A percentile compares a stretch with the other conserved stretches of the same genome.
phyloP scores from a whole-genome alignment of 2,113 vertebrate genomes.

The Bubo bubo region DNA sequence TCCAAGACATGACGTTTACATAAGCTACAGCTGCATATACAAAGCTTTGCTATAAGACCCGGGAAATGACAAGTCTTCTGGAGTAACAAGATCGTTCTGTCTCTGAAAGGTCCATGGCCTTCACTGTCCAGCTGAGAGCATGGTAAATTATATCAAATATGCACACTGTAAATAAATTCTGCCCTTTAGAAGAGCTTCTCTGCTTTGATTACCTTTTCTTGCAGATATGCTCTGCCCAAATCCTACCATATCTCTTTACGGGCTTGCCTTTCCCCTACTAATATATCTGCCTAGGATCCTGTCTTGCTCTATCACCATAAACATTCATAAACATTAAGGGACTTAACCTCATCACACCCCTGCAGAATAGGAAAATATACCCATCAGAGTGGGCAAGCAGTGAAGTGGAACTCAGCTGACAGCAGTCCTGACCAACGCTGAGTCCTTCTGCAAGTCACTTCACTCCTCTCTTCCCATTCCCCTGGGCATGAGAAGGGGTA shows the following conservation, averaged over 20 bases:
- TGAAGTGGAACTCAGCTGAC: slow-evolving; percentile 34
- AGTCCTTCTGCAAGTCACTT: background rate
- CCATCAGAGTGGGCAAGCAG: slow-evolving; percentile 11
- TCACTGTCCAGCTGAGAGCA: background rate
- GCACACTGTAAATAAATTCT: background rate
- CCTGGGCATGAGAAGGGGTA: background rate
- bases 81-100: background rate
- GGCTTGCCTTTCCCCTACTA: background rate
- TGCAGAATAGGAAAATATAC: background rate
- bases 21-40: slow-evolving; percentile 2
- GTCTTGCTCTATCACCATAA: slow-evolving; percentile 22
- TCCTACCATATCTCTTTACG: background rate
- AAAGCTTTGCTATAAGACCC: background rate
- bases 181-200: background rate
- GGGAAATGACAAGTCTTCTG: background rate
- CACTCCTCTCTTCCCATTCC: background rate
- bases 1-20: background rate
- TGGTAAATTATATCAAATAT: background rate
- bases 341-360: slow-evolving; percentile 52
- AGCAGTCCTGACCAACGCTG: background rate
- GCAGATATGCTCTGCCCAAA: background rate
- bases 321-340: slow-evolving; percentile 61
- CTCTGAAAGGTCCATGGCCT: background rate
- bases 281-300: slow-evolving; percentile 33
- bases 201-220: background rate